A percentile compares a stretch with the other conserved stretches of the same genome.
These are phyloP conservation scores for Parthenolecanium corni DNA, from an alignment of 2,888 invertebrate species.

Conservation along the genomic window DNA sequence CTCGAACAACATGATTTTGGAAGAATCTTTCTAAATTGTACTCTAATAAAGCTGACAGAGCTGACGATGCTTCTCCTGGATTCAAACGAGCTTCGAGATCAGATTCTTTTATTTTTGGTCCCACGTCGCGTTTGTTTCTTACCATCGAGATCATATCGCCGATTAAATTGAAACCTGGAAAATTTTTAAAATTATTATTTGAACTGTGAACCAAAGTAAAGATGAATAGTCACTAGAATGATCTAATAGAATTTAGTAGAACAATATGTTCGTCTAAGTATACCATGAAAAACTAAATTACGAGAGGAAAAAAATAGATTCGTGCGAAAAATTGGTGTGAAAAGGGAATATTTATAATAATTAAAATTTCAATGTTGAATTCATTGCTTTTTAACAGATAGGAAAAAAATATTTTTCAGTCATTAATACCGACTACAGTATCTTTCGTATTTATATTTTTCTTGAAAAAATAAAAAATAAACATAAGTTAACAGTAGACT, in stretches of 20 bases:
- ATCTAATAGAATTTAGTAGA: background rate
- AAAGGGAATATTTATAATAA: too few species aligned
- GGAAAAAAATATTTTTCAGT: too few species aligned
- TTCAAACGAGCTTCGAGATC: constrained; percentile 32
- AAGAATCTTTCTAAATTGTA: constrained; percentile 47
- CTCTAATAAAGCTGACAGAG: constrained; percentile 39
- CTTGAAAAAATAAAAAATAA: too few species aligned
- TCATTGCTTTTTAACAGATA: too few species aligned
- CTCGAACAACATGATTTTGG: constrained; percentile 44
- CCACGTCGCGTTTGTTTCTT: constrained; percentile 31
- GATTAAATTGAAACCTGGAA: constrained; percentile 32
- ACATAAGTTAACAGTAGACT: too few species aligned
- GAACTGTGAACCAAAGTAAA: background rate
- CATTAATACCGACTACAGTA: too few species aligned
- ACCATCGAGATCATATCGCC: constrained; percentile 34
- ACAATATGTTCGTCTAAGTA: background rate
- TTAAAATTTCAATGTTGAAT: too few species aligned
- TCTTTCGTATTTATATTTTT: too few species aligned
- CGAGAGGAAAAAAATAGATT: too few species aligned
- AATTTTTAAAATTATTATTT: background rate
- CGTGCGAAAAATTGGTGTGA: too few species aligned
- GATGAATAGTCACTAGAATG: background rate
- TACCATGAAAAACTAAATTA: too few species aligned
- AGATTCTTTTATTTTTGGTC: constrained; percentile 32
- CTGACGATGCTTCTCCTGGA: constrained; percentile 33